These are phyloP conservation scores for Acleris emargana DNA, from an alignment of 2,888 invertebrate species.

Conservation along the genomic window DNA sequence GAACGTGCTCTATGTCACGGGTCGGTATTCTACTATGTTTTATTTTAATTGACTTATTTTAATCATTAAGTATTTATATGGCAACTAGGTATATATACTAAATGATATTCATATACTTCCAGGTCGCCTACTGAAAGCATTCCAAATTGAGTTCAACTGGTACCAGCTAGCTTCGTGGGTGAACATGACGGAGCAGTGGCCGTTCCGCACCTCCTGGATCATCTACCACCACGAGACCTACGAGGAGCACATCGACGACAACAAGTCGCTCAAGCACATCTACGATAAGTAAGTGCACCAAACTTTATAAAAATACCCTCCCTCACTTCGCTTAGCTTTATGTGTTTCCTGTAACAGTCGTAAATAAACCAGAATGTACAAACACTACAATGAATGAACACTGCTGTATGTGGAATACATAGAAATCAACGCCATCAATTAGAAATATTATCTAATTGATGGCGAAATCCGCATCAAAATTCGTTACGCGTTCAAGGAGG, in stretches of 20 bases:
- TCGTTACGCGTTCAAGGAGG: too few species aligned
- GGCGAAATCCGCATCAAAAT: too few species aligned
- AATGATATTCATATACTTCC: conserved; percentile 41
- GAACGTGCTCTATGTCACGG: conserved; percentile 98
- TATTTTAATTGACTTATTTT: too few species aligned
- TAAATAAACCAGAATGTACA: too few species aligned
- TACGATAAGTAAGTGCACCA: conserved; percentile 92
- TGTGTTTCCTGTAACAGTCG: too few species aligned
- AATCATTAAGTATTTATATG: too few species aligned
- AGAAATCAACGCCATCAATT: too few species aligned
- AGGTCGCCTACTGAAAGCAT: conserved; percentile 98
- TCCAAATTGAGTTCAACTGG: conserved; percentile 99
- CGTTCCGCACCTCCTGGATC: conserved; percentile 98
- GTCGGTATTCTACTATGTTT: conserved; percentile 59
- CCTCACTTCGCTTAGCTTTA: too few species aligned
- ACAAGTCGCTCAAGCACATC: conserved; percentile 92
- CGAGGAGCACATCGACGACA: conserved; percentile 94
- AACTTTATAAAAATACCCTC: background rate
- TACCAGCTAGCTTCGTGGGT: conserved; percentile 99
- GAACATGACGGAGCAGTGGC: conserved; percentile 99
- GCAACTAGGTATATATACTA: background rate
- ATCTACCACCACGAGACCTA: conserved; percentile 96
- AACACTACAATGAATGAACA: too few species aligned
- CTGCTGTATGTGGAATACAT: too few species aligned
- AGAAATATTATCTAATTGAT: too few species aligned